Evolutionary conservation across 2,797 vertebrate species (phyloP), one percentile per base, ranked within the genome.

Genomic region (Acipenser ruthenus): DNA sequence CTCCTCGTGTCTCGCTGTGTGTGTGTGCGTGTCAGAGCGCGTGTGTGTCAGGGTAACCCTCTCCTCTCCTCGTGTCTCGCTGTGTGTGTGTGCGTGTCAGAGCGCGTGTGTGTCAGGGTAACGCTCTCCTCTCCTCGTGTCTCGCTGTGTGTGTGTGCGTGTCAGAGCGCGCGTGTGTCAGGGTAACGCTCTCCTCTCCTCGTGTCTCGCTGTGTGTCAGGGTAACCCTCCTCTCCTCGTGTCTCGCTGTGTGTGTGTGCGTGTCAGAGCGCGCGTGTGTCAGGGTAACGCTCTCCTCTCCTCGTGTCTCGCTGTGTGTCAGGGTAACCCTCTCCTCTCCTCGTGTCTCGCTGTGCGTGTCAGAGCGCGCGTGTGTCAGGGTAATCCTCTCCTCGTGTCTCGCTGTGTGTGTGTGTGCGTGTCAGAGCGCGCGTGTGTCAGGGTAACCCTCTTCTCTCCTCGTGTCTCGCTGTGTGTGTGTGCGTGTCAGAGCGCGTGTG

Each of bases 51-150:
- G 15, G 15, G 15, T 18, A 18, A 18, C 15, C 59, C 18, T 1
- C 52, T 8, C 74, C 69, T 69, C 65, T 50, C 53, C 53, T 61
- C 71, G 50, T 60, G 56, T 10, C 23, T 23, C 23, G 3, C 1
- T 23, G 70, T 73, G 23, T 23, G 1, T 1, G 23, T 23, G 23
- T 23, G 23, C 3, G 23, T 23, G 23, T 23, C 3, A n/a, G n/a
- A n/a, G n/a, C n/a, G n/a, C n/a, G n/a, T n/a, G n/a, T 23, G 52
- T 49, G 1, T 47, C 53, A 8, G 18, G 5, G 10, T 47, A 23
- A 13, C 63, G 6, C 18, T 13, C 13, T 8, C 13, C 59, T 12
- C 8, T 11, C 10, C 18, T 13, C 18, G 10, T 11, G 10, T 60
- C 23, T 23, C 23, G 3, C 1, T 23, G 15, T 23, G 23, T 23